phyloP scores from a whole-genome alignment of 2,113 vertebrate genomes.

The Limnothrissa miodon region DNA sequence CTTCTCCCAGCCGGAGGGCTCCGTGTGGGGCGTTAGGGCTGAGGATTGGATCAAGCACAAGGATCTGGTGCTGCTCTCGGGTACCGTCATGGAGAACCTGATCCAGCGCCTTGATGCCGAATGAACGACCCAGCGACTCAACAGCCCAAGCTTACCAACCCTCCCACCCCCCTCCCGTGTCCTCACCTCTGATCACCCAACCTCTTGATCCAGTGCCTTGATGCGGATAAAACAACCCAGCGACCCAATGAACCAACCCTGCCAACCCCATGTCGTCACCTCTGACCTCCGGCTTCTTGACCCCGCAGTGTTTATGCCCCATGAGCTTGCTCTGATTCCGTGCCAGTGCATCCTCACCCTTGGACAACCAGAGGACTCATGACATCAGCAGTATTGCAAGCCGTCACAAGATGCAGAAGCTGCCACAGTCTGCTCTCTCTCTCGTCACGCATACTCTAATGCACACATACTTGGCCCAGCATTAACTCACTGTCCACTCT shows the following conservation, averaged over 20 bases:
- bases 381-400: neutral
- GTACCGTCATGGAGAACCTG: slow-evolving; percentile 53
- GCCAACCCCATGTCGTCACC: neutral
- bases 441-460: neutral
- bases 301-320: neutral
- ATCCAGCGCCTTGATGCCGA: slow-evolving; percentile 51
- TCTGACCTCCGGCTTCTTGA: neutral
- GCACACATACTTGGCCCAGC: neutral
- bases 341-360: neutral
- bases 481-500: neutral
- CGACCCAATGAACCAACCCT: neutral
- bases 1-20: slow-evolving; percentile 54
- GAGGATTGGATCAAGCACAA: slow-evolving; percentile 65
- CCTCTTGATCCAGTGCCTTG: slow-evolving; percentile 49
- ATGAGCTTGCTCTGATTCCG: neutral
- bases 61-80: slow-evolving; percentile 56
- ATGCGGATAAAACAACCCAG: slow-evolving; percentile 50
- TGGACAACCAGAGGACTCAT: neutral
- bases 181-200: neutral
- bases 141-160: neutral
- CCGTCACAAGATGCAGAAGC: neutral
- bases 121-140: slow-evolving; percentile 37
- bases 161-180: neutral
- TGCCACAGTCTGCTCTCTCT: neutral
- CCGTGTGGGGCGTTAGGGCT: slow-evolving; percentile 63